Base-by-base conservation (phyloP, 1,140 invertebrate species). In the Tetragnatha versicolor region DNA sequence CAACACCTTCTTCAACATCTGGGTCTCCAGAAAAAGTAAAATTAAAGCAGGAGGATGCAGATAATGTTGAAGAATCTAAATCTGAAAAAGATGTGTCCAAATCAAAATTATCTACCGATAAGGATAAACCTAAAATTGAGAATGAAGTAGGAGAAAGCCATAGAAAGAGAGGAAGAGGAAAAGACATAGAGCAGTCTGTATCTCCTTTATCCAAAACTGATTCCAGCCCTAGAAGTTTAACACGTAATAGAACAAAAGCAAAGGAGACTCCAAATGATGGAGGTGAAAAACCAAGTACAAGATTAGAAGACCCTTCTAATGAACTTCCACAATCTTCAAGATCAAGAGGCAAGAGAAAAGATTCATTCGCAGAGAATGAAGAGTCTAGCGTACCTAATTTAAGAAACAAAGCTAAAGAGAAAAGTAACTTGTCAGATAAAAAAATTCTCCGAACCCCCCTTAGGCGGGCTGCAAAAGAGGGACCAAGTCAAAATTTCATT, bases 401-500 rank as follows among this genome's bases (percentile, higher is more conserved):
- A n/a, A 66, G 55, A 39, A 25, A 27, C 29, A 51, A 77, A 77
- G 22, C 22, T 27, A 66, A 65, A 55, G 73, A 77, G 3, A 39
- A 75, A 49, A 45, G 55, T 39, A 14, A 22, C n/a, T 6, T 7
- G 3, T 5, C 66, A 53, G 73, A 77, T 12, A 77, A 77, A 42
- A 77, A 77, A 31, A 20, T 29, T 29, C 2, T 55, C 12, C 61
- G 73, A 25, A 53, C 61, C 27, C 73, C 45, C 31, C 33, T 65
- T 25, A 35, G 73, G 42, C 65, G 73, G 42, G 61, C 60, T 39
- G 73, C 61, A 17, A 77, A 77, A 55, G 73, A 77, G 55, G 42
- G 45, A 20, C 6, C 39, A 3, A 49, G 31, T 39, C 66, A 51
- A 70, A 77, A 65, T 53, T 33, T 53, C 10, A 17, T 49, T 45